Evolutionary conservation across 2,113 vertebrate genomes (phyloP).

Genomic region (Scytalopus superciliaris): DNA sequence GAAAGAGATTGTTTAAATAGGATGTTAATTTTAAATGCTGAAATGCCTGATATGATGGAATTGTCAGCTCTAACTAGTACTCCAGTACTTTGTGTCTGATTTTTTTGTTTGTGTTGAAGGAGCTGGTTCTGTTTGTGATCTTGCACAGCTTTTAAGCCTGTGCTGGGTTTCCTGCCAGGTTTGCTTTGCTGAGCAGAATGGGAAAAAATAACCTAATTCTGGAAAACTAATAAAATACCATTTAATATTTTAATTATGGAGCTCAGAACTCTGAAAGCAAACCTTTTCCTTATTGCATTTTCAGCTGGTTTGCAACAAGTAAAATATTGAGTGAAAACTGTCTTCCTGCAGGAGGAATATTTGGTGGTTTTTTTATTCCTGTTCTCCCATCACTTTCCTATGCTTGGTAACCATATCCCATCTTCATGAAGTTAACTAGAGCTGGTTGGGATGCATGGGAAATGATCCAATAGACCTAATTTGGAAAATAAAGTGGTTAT

Average conservation of each 20-base stretch:
- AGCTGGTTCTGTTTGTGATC: neutral
- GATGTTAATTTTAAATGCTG: neutral
- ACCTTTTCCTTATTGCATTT: neutral
- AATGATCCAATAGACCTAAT: neutral
- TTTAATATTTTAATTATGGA: neutral
- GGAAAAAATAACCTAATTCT: neutral
- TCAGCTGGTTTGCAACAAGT: neutral
- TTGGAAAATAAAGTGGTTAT: neutral
- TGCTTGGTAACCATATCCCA: neutral
- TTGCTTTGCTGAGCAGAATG: neutral
- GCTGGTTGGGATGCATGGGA: neutral
- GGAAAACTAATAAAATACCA: neutral
- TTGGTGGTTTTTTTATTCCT: neutral
- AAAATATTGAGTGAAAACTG: neutral
- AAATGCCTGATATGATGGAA: neutral
- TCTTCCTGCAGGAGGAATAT: neutral
- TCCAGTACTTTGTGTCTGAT: neutral
- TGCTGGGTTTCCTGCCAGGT: neutral
- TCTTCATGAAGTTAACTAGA: neutral
- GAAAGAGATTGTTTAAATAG: neutral
- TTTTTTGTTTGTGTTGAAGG: neutral
- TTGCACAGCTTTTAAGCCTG: neutral
- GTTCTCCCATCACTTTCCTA: neutral
- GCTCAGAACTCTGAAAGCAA: neutral
- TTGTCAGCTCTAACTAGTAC: neutral